Base-by-base conservation (phyloP, 2,888 invertebrate species). In the Cyrtodaria siliqua region DNA sequence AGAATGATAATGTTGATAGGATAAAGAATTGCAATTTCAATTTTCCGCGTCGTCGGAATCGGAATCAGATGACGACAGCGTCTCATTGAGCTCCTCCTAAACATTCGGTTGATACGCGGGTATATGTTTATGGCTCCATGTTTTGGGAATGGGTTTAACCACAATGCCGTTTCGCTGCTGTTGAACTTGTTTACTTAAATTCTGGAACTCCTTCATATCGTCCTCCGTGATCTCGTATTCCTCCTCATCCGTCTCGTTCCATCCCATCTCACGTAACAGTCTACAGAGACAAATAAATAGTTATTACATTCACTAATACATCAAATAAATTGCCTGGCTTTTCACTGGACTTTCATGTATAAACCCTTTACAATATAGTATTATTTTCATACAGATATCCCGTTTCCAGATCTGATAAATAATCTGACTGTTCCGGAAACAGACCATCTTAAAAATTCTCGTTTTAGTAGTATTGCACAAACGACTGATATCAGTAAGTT, bases 261-360 rank as follows among this genome's bases (percentile, higher is more conserved):
- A 93, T n/a, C 93, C 93, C 93, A 93, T 93, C 82, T 92, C 92
- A 53, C 91, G 86, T 55, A 93, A 81, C 59, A 93, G 85, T 70
- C 93, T 93, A 68, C 38, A 59, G 26, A 57, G n/a, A 12, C 42
- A 49, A n/a, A n/a, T n/a, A n/a, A n/a, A n/a, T n/a, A n/a, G n/a
- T n/a, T n/a, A n/a, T n/a, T n/a, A n/a, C n/a, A n/a, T n/a, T n/a
- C n/a, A n/a, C n/a, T n/a, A n/a, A n/a, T n/a, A n/a, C n/a, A n/a
- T n/a, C n/a, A n/a, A n/a, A n/a, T n/a, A n/a, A n/a, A n/a, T 12
- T 40, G 9, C 40, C 40, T 40, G 9, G 9, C 40, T 12, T 12
- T 40, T 12, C 40, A 40, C 14, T 9, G 53, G 24, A 8, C 27
- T 24, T 8, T 47, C n/a, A n/a, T 56, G 9, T n/a, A 26, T 26